Evolutionary conservation across 2,888 invertebrate species (phyloP), one percentile per base, ranked within the genome.

Genomic region (Luperina testacea): DNA sequence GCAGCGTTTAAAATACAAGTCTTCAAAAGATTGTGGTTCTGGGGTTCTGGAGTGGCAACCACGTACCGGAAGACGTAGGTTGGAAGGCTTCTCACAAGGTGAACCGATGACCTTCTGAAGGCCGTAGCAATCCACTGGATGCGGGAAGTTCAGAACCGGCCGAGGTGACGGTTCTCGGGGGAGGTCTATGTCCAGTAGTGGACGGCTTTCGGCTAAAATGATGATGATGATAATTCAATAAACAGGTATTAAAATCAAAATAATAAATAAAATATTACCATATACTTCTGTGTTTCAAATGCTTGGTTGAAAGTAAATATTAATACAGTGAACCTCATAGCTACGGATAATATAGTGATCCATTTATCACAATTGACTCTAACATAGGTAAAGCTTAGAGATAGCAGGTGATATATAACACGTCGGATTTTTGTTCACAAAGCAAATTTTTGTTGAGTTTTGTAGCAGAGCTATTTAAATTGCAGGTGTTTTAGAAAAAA

Each of bases 351-450:
- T 64, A 72, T 71, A 15, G 64, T 81, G 76, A 72, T 82, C 63
- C 83, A 86, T 86, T 72, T 65, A 65, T 82, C 53, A 86, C 77
- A 86, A 82, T 82, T 69, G 82, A 59, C 71, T 76, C 42, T 13
- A 77, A 72, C 72, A 69, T 77, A n/a, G n/a, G n/a, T n/a, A 76
- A 72, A 83, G 45, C 64, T 72, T 5, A 0, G 63, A 81, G 71
- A 83, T 86, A 86, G 32, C 77, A 70, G 83, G 45, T 86, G 86
- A 82, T 70, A 83, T 53, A 86, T 86, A 32, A 38, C 71, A 27
- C 59, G 67, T 61, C 45, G 8, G 53, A 9, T 75, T 53, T 86
- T 82, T 82, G 64, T 77, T 69, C 38, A 51, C 48, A 51, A 63
- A 82, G n/a, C 83, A 69, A n/a, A n/a, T n/a, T n/a, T n/a, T n/a